Percentiles rank a stretch among this genome's conserved stretches.
Conservation (phyloP, 2,797 vertebrate species). For the Fratercula arctica region DNA sequence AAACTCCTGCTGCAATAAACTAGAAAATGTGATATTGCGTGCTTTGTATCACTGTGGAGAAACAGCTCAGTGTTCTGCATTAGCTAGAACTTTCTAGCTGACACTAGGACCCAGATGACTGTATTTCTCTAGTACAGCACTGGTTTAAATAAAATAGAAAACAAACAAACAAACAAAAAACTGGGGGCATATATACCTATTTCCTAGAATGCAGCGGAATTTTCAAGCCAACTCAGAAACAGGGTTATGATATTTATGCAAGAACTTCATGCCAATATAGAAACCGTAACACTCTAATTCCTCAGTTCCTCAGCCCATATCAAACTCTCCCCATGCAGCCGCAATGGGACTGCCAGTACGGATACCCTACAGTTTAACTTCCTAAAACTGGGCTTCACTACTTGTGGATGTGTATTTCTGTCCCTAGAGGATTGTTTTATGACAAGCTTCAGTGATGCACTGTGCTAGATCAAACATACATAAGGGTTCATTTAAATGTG, state of each 20-base stretch:
- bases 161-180: background rate
- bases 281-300: background rate
- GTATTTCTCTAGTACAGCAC: background rate
- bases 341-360: background rate
- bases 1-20: background rate
- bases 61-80: background rate
- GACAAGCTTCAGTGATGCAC: background rate
- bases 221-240: background rate
- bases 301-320: background rate
- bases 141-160: background rate
- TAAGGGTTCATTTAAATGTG: background rate
- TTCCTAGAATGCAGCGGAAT: background rate
- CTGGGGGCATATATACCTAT: background rate
- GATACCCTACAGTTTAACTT: background rate
- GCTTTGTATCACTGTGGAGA: background rate
- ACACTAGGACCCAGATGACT: background rate
- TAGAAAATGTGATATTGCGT: background rate
- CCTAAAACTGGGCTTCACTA: fast-evolving
- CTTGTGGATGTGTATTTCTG: background rate
- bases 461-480: background rate
- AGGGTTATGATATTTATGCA: background rate
- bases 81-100: background rate
- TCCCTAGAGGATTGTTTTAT: background rate
- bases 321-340: fast-evolving
- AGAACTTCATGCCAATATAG: background rate